Evolutionary conservation across 2,797 vertebrate species (phyloP), one percentile per base, ranked within the genome.

Genomic region (Decapterus maruadsi): DNA sequence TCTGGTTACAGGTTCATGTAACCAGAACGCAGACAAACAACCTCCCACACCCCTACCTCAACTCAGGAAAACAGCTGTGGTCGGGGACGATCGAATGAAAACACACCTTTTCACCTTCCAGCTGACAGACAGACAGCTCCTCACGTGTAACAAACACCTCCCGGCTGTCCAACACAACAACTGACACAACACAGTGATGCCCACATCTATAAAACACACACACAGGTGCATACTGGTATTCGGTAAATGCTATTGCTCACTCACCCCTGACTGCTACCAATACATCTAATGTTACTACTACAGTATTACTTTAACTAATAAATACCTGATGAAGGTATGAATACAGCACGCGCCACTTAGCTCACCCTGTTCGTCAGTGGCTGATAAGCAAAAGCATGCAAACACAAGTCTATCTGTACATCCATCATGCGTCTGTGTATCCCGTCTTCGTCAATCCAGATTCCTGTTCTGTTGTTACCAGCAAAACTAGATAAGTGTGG

Each of bases 1-100:
- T 91, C 79, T 67, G 56, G 82, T 92, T 93, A 92, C 90, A 88
- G 73, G 4, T 72, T 42, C 65, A 22, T 48, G 38, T 10, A 38
- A 56, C 45, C 75, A 45, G 74, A 55, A 76, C 26, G 40, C 55
- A 42, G 57, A 61, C 48, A 68, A 48, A 26, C 26, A 26, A 8
- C 8, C 14, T 53, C 26, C 63, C 31, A 72, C 16, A 51, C 55
- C 22, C 40, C 34, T n/a, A 63, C 38, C 22, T 61, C 20, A 17
- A 46, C 48, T 42, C 13, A 61, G 54, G 42, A 17, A 68, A 79
- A 78, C 67, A 83, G 50, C 51, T 80, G 79, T 11, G 1, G 63
- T 42, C n/a, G 36, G 16, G 57, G 58, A 36, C 3, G 8, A 72
- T 17, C 12, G 48, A 2, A 79, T 66, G 55, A 63, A 81, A 8